phyloP scores from a whole-genome alignment of 2,888 invertebrate species.

The Rotaria socialis region DNA sequence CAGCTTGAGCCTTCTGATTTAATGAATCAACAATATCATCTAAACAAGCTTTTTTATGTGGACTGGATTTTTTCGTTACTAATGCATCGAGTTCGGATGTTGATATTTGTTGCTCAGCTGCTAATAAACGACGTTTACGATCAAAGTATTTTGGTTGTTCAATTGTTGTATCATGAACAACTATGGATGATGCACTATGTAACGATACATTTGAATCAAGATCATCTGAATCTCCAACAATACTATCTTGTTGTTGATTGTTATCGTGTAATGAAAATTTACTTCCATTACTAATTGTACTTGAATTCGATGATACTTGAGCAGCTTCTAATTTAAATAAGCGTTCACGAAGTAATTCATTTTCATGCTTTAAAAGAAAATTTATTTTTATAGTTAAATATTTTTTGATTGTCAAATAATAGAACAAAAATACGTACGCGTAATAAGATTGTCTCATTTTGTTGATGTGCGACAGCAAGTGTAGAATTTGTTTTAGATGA shows the following conservation, averaged over 20 bases:
- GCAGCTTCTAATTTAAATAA: not conserved
- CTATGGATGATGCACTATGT: not conserved
- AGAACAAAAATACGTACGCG: not conserved
- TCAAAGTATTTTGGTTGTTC: conserved; percentile 5
- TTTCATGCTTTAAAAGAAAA: not conserved
- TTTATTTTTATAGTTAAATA: no score
- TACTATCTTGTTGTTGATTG: not conserved
- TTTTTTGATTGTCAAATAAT: not conserved
- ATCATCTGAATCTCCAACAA: not conserved
- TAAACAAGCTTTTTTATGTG: conserved; percentile 20
- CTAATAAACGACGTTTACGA: conserved; percentile 21
- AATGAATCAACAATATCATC: conserved; percentile 38
- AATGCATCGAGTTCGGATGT: not conserved
- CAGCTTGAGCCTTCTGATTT: not conserved
- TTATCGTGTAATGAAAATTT: not conserved
- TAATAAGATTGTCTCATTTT: not conserved
- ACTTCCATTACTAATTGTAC: conserved; percentile 5
- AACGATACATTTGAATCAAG: not conserved
- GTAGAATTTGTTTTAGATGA: not conserved
- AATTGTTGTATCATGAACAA: not conserved
- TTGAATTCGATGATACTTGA: conserved; percentile 7
- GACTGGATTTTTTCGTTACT: not conserved
- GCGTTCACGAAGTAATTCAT: conserved; percentile 5
- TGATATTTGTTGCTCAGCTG: not conserved
- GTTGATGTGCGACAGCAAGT: not conserved